Conservation (phyloP, 2,888 invertebrate species). For the Alloplasta piceator region DNA sequence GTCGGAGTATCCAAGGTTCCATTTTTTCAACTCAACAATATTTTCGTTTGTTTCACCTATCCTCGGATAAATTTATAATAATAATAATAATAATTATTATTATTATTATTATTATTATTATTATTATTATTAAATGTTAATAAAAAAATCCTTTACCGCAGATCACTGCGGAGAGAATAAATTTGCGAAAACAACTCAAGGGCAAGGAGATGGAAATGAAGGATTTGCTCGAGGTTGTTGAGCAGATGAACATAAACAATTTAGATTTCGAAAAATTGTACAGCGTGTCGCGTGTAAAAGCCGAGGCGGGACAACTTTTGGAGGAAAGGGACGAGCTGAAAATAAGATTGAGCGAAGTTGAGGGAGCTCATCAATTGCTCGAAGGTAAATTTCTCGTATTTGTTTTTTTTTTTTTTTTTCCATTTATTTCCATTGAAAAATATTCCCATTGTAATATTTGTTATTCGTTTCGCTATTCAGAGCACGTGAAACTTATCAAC, state of each 20-base stretch:
- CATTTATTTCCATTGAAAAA: conserved; percentile 10
- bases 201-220: conserved; percentile 77
- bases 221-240: conserved; percentile 77
- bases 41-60: too few species aligned
- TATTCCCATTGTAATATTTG: background rate
- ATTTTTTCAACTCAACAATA: too few species aligned
- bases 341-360: conserved; percentile 79
- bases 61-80: background rate
- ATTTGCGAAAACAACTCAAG: conserved; percentile 75
- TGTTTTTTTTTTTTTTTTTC: background rate
- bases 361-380: conserved; percentile 82
- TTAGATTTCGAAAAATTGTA: conserved; percentile 84
- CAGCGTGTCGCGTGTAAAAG: conserved; percentile 85
- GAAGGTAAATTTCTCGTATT: conserved; percentile 77
- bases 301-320: conserved; percentile 85
- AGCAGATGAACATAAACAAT: conserved; percentile 76
- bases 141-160: conserved; percentile 50
- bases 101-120: background rate
- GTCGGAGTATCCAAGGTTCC: background rate
- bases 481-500: conserved; percentile 83
- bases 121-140: background rate
- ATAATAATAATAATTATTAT: too few species aligned
- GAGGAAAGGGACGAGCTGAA: conserved; percentile 84
- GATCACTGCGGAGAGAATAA: conserved; percentile 74
- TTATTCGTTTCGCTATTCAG: conserved; percentile 73